A percentile compares a stretch with the other conserved stretches of the same genome.
These are phyloP conservation scores for Scaptomyza parva DNA, from an alignment of 2,888 invertebrate genomes.

Conservation along the genomic window DNA sequence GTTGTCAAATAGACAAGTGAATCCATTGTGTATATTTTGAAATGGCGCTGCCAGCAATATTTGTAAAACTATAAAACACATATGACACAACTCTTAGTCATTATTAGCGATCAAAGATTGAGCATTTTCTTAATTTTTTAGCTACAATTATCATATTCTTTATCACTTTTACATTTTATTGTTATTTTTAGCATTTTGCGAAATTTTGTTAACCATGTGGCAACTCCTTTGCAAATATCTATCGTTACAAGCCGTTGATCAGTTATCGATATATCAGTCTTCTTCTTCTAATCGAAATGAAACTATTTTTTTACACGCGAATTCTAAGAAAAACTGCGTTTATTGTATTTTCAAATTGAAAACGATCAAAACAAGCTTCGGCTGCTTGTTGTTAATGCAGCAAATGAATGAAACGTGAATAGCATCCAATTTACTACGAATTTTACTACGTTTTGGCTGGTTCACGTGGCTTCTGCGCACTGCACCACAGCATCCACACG, in stretches of 20 bases:
- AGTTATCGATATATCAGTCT: background rate
- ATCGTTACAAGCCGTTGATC: background rate
- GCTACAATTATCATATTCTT: background rate
- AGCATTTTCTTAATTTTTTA: background rate
- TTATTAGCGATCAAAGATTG: background rate
- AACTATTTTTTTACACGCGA: background rate
- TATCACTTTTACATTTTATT: background rate
- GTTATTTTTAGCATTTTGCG: background rate
- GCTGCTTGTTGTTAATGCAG: slow-evolving; percentile 9
- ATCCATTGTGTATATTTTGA: background rate
- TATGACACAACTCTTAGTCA: background rate
- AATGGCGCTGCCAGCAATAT: background rate
- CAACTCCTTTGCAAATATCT: background rate
- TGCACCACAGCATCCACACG: slow-evolving; percentile 60
- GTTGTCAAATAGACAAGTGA: background rate
- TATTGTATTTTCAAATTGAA: too few relatives aligned
- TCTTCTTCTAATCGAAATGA: background rate
- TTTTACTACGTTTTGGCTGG: slow-evolving; percentile 58
- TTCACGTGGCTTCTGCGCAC: slow-evolving; percentile 60
- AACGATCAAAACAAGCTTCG: slow-evolving; percentile 27
- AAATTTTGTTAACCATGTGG: background rate
- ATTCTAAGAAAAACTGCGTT: background rate
- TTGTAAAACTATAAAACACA: background rate
- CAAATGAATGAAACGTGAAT: slow-evolving; percentile 56
- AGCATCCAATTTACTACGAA: slow-evolving; percentile 69